phyloP scores from a whole-genome alignment of 2,797 vertebrate species.

The Thaleichthys pacificus region DNA sequence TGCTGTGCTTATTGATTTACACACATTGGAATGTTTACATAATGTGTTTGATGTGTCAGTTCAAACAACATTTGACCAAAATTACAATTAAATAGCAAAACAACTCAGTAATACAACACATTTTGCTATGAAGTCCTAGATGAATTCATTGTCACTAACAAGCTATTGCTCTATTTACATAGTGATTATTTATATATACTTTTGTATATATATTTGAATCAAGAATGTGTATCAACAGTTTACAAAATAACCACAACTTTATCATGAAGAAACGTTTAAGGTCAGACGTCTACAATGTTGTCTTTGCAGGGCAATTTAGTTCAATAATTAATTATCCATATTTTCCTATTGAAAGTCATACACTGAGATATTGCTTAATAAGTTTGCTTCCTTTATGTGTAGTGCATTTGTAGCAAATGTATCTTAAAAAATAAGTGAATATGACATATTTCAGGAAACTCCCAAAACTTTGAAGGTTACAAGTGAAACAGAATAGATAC shows the following conservation, averaged over 20 bases:
- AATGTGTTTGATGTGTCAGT: slow-evolving; percentile 58
- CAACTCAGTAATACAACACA: slow-evolving; percentile 80
- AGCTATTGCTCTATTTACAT: slow-evolving; percentile 70
- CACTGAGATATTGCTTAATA: slow-evolving; percentile 4
- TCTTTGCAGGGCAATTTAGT: background rate
- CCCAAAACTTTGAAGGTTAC: background rate
- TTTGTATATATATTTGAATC: slow-evolving; percentile 71
- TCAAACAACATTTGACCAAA: slow-evolving; percentile 67
- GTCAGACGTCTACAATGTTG: slow-evolving; percentile 2
- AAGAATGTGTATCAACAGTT: slow-evolving; percentile 42
- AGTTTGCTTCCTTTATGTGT: background rate
- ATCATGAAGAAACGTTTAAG: slow-evolving; percentile 12
- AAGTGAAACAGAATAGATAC: slow-evolving; percentile 6
- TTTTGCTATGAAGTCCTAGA: slow-evolving; percentile 74
- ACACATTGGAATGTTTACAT: slow-evolving; percentile 64
- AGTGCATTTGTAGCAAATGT: background rate
- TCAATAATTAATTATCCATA: background rate
- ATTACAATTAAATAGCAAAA: slow-evolving; percentile 84
- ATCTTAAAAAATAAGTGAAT: background rate
- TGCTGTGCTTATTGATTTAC: slow-evolving; percentile 72
- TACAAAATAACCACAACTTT: slow-evolving; percentile 50
- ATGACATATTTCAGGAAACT: background rate
- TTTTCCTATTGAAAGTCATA: background rate
- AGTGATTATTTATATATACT: slow-evolving; percentile 61
- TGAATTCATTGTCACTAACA: slow-evolving; percentile 62